Evolutionary conservation across 2,888 invertebrate species (phyloP).

Genomic region (Apamea anceps): DNA sequence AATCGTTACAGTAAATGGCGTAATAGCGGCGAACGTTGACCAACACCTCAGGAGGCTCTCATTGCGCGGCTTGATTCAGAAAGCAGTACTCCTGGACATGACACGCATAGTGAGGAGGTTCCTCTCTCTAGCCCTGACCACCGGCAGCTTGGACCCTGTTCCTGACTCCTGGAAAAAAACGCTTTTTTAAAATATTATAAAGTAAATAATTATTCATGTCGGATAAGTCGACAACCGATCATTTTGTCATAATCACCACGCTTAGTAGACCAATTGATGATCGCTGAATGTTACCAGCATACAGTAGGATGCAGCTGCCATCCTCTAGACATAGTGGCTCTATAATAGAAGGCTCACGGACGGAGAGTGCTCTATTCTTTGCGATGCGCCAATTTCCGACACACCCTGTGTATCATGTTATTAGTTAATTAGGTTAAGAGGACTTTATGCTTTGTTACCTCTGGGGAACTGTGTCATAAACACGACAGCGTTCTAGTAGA

Average conservation of each 20-base stretch:
- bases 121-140: not conserved
- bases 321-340: not conserved
- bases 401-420: slow-evolving; percentile 25
- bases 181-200: not conserved
- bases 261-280: not conserved
- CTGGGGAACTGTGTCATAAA: slow-evolving; percentile 5
- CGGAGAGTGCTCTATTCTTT: not conserved
- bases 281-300: not conserved
- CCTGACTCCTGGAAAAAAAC: too few species aligned
- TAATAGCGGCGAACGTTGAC: not conserved
- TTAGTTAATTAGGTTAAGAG: slow-evolving; percentile 48
- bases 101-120: not conserved
- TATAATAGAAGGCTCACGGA: not conserved
- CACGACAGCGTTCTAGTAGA: slow-evolving; percentile 1
- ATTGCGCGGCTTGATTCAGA: not conserved
- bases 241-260: not conserved
- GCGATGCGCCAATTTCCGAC: not conserved
- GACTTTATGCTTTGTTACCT: slow-evolving; percentile 8
- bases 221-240: not conserved
- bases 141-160: not conserved
- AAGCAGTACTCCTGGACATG: not conserved
- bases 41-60: too few species aligned
- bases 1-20: not conserved
- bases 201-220: not conserved
- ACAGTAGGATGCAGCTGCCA: not conserved